Evolutionary conservation across 2,797 vertebrate genomes (phyloP), one percentile per base, ranked within the genome.

Genomic region (Sebastes aleutianus): DNA sequence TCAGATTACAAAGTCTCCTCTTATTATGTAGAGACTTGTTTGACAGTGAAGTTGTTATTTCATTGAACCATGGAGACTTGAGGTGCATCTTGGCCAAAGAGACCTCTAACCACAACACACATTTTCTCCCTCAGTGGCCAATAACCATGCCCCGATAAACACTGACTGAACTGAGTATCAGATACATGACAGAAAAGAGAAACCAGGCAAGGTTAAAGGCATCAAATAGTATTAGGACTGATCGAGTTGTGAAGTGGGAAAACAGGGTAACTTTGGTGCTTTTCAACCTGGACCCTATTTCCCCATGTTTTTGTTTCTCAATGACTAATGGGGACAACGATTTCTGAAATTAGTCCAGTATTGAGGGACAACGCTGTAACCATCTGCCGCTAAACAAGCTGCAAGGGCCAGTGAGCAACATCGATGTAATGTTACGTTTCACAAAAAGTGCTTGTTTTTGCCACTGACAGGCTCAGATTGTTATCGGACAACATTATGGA

Each of bases 121-220:
- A 36, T 64, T 69, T 78, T 77, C 72, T 72, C 70, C 78, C 63
- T 84, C 83, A 59, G 65, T 18, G 31, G 64, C 6, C 70, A 22
- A 83, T 80, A 18, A 80, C 27, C 70, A 71, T 8, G 64, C 29
- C 22, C 34, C 12, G 31, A 74, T 85, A 56, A 77, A 82, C 70
- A 76, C 4, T 6, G 62, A 61, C 20, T 3, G 58, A 78, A 14
- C 22, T 3, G 22, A 18, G 57, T 2, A 31, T 70, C 1, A 53
- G 56, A 77, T 36, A 12, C 73, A 61, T 24, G 36, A 47, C 14
- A 26, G 43, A 32, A 5, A 16, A 16, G 8, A 61, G 14, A 16
- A 54, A 20, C 10, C 36, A 18, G 14, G 3, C 18, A 59, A 50
- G 29, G 16, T 4, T 36, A 8, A 16, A 43, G 0, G 1, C 31